These are phyloP conservation scores for Agonum fuliginosum DNA, from an alignment of 2,888 invertebrate genomes.

Conservation along the genomic window DNA sequence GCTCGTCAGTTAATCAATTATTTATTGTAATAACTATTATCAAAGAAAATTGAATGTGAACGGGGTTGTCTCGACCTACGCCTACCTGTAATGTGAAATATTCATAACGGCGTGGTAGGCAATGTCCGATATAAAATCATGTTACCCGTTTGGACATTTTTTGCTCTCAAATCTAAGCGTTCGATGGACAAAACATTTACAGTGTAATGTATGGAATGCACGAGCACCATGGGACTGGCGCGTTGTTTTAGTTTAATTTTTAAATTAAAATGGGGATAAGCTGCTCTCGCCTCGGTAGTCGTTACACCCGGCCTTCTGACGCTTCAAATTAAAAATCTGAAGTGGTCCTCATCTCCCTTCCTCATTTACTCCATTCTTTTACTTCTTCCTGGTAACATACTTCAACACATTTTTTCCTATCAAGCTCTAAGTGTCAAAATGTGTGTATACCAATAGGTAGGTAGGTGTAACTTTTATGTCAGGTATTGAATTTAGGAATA, in stretches of 20 bases:
- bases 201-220: slow-evolving; percentile 56
- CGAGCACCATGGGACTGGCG: slow-evolving; percentile 22
- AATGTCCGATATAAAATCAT: slow-evolving; percentile 42
- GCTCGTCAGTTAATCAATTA: no score
- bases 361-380: slow-evolving; percentile 13
- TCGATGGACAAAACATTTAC: slow-evolving; percentile 56
- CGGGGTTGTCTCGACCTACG: no score
- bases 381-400: slow-evolving; percentile 5
- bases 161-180: slow-evolving; percentile 53
- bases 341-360: slow-evolving; percentile 12
- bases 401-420: no score
- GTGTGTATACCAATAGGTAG: no score
- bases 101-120: slow-evolving; percentile 50
- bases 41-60: no score
- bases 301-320: slow-evolving; percentile 8
- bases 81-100: slow-evolving; percentile 54
- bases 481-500: no score
- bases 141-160: slow-evolving; percentile 54
- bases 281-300: not conserved
- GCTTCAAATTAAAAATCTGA: slow-evolving; percentile 39
- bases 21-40: no score
- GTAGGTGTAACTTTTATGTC: no score
- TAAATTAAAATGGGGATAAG: slow-evolving; percentile 54
- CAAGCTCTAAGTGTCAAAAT: no score
- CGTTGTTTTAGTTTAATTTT: slow-evolving; percentile 57